phyloP scores from a whole-genome alignment of 2,113 vertebrate species.

The Octodon degus region DNA sequence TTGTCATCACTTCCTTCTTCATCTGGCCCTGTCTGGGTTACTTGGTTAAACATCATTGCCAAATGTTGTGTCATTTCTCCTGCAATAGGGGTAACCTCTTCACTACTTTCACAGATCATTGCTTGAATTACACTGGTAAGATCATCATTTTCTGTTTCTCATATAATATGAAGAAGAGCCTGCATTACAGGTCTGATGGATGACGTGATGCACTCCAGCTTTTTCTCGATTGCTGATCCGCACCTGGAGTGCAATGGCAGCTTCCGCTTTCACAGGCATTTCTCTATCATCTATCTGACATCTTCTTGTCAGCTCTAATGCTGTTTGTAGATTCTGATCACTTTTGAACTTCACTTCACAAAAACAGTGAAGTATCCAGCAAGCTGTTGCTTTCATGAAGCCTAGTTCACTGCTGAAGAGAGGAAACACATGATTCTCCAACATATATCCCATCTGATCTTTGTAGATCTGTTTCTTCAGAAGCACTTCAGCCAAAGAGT shows the following conservation, averaged over 20 bases:
- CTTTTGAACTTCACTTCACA: conserved; percentile 99
- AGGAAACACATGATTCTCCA: conserved; percentile 98
- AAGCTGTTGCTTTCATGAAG: conserved; percentile 99
- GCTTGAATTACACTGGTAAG: conserved; percentile 99
- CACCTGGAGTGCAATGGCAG: conserved; percentile 97
- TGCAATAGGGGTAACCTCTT: conserved; percentile 98
- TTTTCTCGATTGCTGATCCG: conserved; percentile 99
- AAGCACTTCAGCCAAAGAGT: conserved; percentile 97
- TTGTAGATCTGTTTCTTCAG: conserved; percentile 99
- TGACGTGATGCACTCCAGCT: conserved; percentile 98
- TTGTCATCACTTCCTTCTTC: conserved; percentile 99
- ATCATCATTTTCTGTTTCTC: conserved; percentile 99
- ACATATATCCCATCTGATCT: conserved; percentile 99
- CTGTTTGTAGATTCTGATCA: conserved; percentile 98
- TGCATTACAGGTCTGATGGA: conserved; percentile 99
- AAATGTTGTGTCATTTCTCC: conserved; percentile 99
- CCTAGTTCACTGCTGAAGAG: conserved; percentile 97
- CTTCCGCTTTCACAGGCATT: conserved; percentile 99
- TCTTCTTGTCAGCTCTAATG: conserved; percentile 94
- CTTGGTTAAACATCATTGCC: conserved; percentile 99
- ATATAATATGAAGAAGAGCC: conserved; percentile 97
- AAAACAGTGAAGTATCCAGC: conserved; percentile 99
- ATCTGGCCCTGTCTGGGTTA: conserved; percentile 98
- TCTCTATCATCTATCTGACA: conserved; percentile 98
- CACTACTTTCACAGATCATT: conserved; percentile 99